Evolutionary conservation across 2,797 vertebrate species (phyloP).

Genomic region (Neostethus bicornis): DNA sequence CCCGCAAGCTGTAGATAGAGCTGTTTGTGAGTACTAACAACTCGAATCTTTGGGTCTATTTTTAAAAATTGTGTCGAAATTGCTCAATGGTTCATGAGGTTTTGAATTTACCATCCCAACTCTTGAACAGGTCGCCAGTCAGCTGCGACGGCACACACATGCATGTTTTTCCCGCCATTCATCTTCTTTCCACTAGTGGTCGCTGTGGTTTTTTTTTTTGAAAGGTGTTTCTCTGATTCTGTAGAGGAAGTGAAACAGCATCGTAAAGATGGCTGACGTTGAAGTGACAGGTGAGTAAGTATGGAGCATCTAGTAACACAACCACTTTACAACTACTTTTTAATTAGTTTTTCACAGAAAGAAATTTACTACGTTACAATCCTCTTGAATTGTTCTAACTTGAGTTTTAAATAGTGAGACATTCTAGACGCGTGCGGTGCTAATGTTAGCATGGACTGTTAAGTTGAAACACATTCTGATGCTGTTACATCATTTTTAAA

Average conservation of each 20-base stretch:
- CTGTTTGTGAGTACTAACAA: too few relatives aligned
- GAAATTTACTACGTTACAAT: too few relatives aligned
- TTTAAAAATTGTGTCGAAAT: too few relatives aligned
- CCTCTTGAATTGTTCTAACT: not conserved
- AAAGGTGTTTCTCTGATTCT: slow-evolving; percentile 7
- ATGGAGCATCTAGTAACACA: slow-evolving; percentile 41
- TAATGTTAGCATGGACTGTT: slow-evolving; percentile 58
- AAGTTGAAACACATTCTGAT: slow-evolving; percentile 14
- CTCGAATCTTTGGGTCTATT: too few relatives aligned
- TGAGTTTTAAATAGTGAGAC: not conserved
- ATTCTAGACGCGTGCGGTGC: slow-evolving; percentile 33
- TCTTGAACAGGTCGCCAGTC: too few relatives aligned
- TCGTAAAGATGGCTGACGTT: slow-evolving; percentile 81
- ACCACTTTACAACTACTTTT: not conserved
- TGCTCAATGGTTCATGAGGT: too few relatives aligned
- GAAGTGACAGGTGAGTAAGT: slow-evolving; percentile 66
- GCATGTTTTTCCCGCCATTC: too few relatives aligned
- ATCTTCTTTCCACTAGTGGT: slow-evolving; percentile 35
- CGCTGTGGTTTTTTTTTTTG: not conserved
- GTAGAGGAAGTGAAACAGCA: slow-evolving; percentile 45
- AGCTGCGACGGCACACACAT: not conserved
- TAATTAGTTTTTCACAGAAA: not conserved
- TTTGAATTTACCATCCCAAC: too few relatives aligned
- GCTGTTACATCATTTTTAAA: slow-evolving; percentile 65
- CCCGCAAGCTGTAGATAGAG: too few relatives aligned